These are phyloP conservation scores for Notodonta ziczac DNA, from an alignment of 2,888 invertebrate genomes.

Conservation along the genomic window DNA sequence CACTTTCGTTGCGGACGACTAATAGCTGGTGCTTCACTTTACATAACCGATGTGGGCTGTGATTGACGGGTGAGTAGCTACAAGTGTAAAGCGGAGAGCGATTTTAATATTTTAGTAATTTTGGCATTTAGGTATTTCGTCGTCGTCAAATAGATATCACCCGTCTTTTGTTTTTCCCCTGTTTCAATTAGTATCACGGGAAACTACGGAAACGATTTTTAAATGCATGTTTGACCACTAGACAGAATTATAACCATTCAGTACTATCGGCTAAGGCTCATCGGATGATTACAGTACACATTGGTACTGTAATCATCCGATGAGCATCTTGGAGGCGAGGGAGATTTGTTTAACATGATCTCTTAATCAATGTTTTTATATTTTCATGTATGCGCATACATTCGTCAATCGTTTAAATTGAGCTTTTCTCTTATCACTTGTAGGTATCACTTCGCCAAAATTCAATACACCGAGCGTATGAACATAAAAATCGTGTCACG, in stretches of 20 bases:
- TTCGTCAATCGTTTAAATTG: not conserved
- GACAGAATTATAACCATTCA: too few relatives aligned
- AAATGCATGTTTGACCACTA: too few relatives aligned
- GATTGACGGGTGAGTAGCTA: conserved; percentile 43
- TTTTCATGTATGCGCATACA: not conserved
- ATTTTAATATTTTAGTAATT: not conserved
- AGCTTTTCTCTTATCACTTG: not conserved
- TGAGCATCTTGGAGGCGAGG: too few relatives aligned
- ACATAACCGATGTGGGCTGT: conserved; percentile 56
- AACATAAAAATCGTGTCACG: conserved; percentile 65
- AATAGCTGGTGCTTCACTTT: conserved; percentile 44
- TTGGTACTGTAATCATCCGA: too few relatives aligned
- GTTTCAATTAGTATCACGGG: too few relatives aligned
- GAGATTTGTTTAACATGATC: too few relatives aligned
- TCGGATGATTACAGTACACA: too few relatives aligned
- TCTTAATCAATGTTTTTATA: not conserved
- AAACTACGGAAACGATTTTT: too few relatives aligned
- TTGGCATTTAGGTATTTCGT: not conserved
- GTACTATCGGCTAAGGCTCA: too few relatives aligned
- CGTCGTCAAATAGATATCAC: not conserved
- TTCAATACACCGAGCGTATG: conserved; percentile 35
- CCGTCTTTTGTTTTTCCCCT: not conserved
- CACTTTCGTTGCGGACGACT: conserved; percentile 44
- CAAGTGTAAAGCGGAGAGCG: conserved; percentile 40
- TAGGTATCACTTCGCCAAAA: conserved; percentile 1